Evolutionary conservation across 2,113 vertebrate genomes (phyloP), one percentile per base, ranked within the genome.

Genomic region (Lamprologus lemairii): DNA sequence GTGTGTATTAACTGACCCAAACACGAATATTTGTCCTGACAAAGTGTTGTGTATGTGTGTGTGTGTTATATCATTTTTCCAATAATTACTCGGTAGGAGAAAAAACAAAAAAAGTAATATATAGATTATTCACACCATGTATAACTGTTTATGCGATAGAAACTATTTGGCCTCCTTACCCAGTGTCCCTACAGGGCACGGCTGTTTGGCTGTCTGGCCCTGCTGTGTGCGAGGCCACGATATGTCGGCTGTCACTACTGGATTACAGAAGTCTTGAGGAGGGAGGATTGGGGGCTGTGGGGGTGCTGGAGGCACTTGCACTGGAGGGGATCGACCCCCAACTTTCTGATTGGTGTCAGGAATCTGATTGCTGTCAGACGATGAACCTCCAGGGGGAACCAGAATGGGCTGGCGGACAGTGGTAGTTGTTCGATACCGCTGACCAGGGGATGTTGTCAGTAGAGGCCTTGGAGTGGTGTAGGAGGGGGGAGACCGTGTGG

Each of bases 151-250:
- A 78, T 78, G 7, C 2, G 3, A 78, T n/a, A 51, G 40, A 33
- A 37, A 16, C 47, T 31, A 12, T 40, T 26, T 79, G 53, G 75
- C n/a, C 19, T 86, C 68, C 96, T 95, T 94, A 99, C 99, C 99
- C 87, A 99, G 97, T 0, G 98, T 99, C 81, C 98, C 98, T 3
- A 97, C 90, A 7, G 98, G 99, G 88, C 98, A 99, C 0, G 98
- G 99, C 92, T 98, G 98, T 94, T 98, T 99, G 0, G 98, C 98
- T 82, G 95, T 91, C 90, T 99, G 98, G 42, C 98, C 98, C 93
- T 98, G 98, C 49, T 98, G 97, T 0, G 98, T 99, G 35, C 97
- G 97, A 35, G 98, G 99, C 99, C 99, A 99, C 84, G 97, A 96
- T 79, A 99, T 98, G 57, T 99, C 98, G 0, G 98, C 97, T 7